Evolutionary conservation across 2,113 vertebrate species (phyloP), one percentile per base, ranked within the genome.

Genomic region (Mirza zaza): DNA sequence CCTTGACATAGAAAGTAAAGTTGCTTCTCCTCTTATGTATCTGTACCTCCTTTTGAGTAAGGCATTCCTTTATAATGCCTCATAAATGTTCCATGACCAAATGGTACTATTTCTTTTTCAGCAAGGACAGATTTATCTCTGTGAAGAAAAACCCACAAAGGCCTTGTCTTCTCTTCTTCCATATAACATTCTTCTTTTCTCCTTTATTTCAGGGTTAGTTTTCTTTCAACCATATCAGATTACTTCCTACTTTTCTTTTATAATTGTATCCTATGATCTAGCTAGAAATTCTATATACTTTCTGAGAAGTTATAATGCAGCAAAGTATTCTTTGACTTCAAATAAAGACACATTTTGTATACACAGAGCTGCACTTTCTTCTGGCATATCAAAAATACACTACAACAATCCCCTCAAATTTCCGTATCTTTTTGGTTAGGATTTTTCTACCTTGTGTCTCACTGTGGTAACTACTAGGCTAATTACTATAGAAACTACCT

Each of bases 181-280:
- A 48, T 27, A 34, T 36, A 55, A 42, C 3, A 61, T 65, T 52
- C 48, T 55, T 71, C 13, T 34, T 57, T 65, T 36, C 29, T 80
- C 85, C 48, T 67, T 77, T 77, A 65, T 25, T 84, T 92, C 59
- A 87, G 39, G 61, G 45, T 92, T 86, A 48, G 11, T 76, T 96
- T 95, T 45, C 59, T 36, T 85, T 81, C 29, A 45, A 75, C 17
- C 15, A 45, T 67, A 39, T 45, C 48, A 93, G 57, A 61, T 75
- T 42, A 91, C 14, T 67, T 79, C 55, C 23, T 88, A 20, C 42
- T 97, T 76, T 90, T 45, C 70, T 75, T 90, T 92, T 67, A 55
- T 55, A 61, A 76, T 2, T 52, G 67, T 76, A 71, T 8, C 39
- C 23, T 85, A 34, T 10, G 42, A 45, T n/a, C 77, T 70, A 68